phyloP scores from a whole-genome alignment of 1,140 invertebrate genomes.

The Eupristina koningsbergeri region DNA sequence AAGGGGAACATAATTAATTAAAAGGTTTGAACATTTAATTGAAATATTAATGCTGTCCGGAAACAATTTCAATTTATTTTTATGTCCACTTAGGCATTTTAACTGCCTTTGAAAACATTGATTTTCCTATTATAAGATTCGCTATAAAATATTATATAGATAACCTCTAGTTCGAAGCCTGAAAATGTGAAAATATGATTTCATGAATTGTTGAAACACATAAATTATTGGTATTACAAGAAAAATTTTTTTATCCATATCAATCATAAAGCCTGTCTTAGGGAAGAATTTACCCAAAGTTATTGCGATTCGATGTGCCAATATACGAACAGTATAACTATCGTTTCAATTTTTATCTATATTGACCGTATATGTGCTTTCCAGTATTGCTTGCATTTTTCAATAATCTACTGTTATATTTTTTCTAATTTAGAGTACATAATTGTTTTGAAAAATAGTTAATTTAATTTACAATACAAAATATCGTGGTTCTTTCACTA shows the following conservation, averaged over 20 bases:
- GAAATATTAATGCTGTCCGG: not conserved
- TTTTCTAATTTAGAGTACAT: not conserved
- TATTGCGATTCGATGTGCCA: constrained; percentile 24
- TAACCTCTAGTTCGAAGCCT: not conserved
- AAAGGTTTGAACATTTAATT: not conserved
- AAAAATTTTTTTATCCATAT: not conserved
- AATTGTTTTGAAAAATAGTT: not conserved
- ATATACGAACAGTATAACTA: constrained; percentile 5
- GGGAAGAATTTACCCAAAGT: constrained; percentile 6
- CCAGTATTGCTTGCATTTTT: not conserved
- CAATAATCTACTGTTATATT: not conserved
- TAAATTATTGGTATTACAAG: not conserved
- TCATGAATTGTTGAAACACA: not conserved
- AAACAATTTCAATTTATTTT: not conserved
- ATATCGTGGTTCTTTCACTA: not conserved
- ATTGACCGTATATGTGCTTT: not conserved
- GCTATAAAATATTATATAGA: not conserved
- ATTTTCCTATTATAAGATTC: not conserved
- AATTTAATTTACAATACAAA: not conserved
- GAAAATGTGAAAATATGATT: not conserved
- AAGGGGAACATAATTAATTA: not conserved
- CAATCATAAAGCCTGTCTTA: constrained; percentile 12
- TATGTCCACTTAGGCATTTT: not conserved
- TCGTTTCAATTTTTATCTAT: constrained; percentile 6
- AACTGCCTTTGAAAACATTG: not conserved